Evolutionary conservation across 2,113 vertebrate species (phyloP).

Genomic region (Forbesichthys papilliferus): DNA sequence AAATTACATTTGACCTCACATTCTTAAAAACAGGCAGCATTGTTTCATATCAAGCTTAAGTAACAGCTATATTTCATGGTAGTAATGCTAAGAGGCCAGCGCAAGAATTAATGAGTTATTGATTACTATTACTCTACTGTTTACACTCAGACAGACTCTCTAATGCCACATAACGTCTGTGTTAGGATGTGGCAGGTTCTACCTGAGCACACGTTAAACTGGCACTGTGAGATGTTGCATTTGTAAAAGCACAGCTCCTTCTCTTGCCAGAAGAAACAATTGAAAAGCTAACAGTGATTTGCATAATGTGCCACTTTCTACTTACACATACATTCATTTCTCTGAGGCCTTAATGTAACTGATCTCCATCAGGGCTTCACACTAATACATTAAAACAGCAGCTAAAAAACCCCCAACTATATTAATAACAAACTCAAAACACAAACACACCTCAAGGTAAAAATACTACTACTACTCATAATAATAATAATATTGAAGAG

Average conservation of each 20-base stretch:
- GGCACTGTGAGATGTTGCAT: slow-evolving; percentile 13
- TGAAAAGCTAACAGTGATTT: slow-evolving; percentile 33
- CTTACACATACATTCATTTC: slow-evolving; percentile 17
- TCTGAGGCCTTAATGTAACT: slow-evolving; percentile 45
- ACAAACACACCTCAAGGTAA: slow-evolving; percentile 32
- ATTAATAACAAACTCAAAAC: slow-evolving; percentile 53
- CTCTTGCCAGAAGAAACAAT: slow-evolving; percentile 37
- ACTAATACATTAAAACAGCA: slow-evolving; percentile 72
- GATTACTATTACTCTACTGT: slow-evolving; percentile 39
- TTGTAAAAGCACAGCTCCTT: slow-evolving; percentile 22
- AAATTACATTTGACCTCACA: slow-evolving; percentile 32
- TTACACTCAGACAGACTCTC: slow-evolving; percentile 52
- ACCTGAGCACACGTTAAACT: slow-evolving; percentile 50
- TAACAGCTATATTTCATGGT: slow-evolving; percentile 44
- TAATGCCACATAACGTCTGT: slow-evolving; percentile 50
- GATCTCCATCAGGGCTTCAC: slow-evolving; percentile 55
- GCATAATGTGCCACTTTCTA: slow-evolving; percentile 47
- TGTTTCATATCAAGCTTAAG: slow-evolving; percentile 33
- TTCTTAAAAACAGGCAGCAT: slow-evolving; percentile 51
- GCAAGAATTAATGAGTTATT: slow-evolving; percentile 53
- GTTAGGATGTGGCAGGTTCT: slow-evolving; percentile 48
- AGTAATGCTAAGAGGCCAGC: slow-evolving; percentile 44
- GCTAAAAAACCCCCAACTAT: slow-evolving; percentile 51
- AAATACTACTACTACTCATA: slow-evolving; percentile 10
- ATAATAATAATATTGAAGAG: slow-evolving; percentile 23